Conservation (phyloP, 1,140 invertebrate genomes). For the Meloidogyne chitwoodi region DNA sequence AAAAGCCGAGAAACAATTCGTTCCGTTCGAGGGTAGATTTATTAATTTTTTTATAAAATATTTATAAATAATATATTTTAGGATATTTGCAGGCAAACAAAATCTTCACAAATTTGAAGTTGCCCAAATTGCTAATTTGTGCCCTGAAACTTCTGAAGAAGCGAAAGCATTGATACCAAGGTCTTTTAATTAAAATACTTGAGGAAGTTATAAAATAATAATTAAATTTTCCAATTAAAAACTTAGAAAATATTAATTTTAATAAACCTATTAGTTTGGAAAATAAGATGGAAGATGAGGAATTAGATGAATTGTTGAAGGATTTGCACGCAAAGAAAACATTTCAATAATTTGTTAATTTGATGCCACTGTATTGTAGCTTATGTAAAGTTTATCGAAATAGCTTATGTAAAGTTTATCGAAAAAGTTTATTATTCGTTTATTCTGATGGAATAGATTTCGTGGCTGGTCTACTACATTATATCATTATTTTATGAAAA, state of each 20-base stretch:
- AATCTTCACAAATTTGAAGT: slow-evolving; percentile 98
- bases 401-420: too few relatives aligned
- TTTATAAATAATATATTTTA: slow-evolving; percentile 61
- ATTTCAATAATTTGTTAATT: slow-evolving; percentile 37
- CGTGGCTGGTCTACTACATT: too few relatives aligned
- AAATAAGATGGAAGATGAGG: slow-evolving; percentile 43
- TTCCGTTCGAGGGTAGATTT: slow-evolving; percentile 70
- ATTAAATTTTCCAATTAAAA: too few relatives aligned
- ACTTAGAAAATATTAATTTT: neutral
- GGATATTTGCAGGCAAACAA: slow-evolving; percentile 75
- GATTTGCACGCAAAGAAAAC: slow-evolving; percentile 44
- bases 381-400: too few relatives aligned
- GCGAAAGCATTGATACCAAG: slow-evolving; percentile 53
- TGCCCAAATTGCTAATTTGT: slow-evolving; percentile 91
- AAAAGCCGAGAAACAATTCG: slow-evolving; percentile 97
- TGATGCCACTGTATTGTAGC: neutral
- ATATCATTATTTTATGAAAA: too few relatives aligned
- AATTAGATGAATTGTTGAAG: slow-evolving; percentile 42
- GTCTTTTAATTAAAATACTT: slow-evolving; percentile 21
- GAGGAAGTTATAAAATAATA: neutral
- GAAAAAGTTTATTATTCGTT: too few relatives aligned
- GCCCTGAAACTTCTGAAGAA: slow-evolving; percentile 75
- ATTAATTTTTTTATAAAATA: slow-evolving; percentile 26
- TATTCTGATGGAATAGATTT: too few relatives aligned
- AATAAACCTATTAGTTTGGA: slow-evolving; percentile 34